phyloP scores from a whole-genome alignment of 2,888 invertebrate species.

The Caenorhabditis sp. region DNA sequence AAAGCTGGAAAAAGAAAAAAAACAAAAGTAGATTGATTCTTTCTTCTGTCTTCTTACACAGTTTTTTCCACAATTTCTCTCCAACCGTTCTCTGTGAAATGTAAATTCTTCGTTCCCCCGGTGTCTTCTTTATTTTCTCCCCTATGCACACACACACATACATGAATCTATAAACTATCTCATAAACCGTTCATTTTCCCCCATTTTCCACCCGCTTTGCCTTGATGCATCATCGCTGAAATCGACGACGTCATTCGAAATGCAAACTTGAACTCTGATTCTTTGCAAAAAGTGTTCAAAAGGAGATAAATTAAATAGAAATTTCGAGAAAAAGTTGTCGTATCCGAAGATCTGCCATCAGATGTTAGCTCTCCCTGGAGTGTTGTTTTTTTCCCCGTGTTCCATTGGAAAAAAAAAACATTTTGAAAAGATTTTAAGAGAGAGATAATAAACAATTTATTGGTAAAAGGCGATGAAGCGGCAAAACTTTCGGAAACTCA shows the following conservation, averaged over 20 bases:
- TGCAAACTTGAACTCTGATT: slow-evolving; percentile 26
- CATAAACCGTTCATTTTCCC: slow-evolving; percentile 29
- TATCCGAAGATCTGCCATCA: background rate
- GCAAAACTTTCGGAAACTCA: background rate
- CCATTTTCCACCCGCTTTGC: background rate
- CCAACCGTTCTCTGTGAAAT: slow-evolving; percentile 8
- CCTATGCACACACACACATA: slow-evolving; percentile 14
- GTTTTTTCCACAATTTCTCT: background rate
- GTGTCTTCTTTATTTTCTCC: background rate
- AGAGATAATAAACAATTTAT: background rate
- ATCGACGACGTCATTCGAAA: slow-evolving; percentile 10
- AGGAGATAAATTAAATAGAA: slow-evolving; percentile 2
- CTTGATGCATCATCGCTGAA: slow-evolving; percentile 10
- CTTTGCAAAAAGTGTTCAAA: background rate
- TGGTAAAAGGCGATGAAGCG: background rate
- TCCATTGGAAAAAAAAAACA: background rate
- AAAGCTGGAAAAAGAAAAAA: background rate
- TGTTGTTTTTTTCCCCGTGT: background rate
- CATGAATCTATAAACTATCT: background rate
- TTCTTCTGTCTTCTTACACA: background rate
- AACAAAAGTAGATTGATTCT: slow-evolving; percentile 12
- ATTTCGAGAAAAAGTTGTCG: background rate
- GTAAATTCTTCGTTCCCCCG: background rate
- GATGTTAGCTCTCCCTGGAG: background rate
- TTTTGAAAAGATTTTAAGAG: background rate